Percentiles rank a stretch among this genome's conserved stretches.
Conservation (phyloP, 2,888 invertebrate genomes). For the Rhingia campestris region DNA sequence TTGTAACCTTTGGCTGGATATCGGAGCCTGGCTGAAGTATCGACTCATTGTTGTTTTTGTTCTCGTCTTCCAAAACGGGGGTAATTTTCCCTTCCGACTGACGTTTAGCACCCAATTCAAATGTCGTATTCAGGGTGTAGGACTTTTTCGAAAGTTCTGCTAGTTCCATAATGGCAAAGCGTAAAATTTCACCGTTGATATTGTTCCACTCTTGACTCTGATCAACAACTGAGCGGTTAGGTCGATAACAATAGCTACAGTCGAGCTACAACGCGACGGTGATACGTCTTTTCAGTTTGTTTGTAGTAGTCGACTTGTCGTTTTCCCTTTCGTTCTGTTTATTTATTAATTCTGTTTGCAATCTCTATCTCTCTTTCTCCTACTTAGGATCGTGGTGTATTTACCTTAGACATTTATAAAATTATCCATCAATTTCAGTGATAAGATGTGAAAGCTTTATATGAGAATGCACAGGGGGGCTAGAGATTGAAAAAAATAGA, state of each 20-base stretch:
- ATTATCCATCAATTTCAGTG: constrained; percentile 56
- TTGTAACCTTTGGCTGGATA: constrained; percentile 80
- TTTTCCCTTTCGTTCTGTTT: constrained; percentile 67
- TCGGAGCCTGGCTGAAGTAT: constrained; percentile 80
- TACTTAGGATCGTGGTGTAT: constrained; percentile 28
- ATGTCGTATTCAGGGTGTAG: constrained; percentile 80
- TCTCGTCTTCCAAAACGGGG: constrained; percentile 19
- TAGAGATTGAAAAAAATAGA: background rate
- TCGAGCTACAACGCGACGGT: background rate
- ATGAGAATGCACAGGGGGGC: background rate
- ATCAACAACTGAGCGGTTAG: constrained; percentile 57
- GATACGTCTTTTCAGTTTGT: constrained; percentile 15
- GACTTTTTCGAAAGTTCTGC: constrained; percentile 80
- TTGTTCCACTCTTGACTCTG: constrained; percentile 52
- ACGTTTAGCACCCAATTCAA: constrained; percentile 75
- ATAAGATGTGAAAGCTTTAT: constrained; percentile 24
- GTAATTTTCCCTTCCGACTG: constrained; percentile 54
- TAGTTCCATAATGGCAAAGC: constrained; percentile 80
- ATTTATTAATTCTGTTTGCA: constrained; percentile 46
- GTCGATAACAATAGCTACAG: constrained; percentile 23
- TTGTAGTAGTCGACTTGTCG: constrained; percentile 2
- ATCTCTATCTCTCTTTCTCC: constrained; percentile 10
- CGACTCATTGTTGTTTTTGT: constrained; percentile 13
- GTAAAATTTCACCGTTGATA: background rate
- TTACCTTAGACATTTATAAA: constrained; percentile 54